phyloP scores from a whole-genome alignment of 2,888 invertebrate species.

The Tribolium freemani region DNA sequence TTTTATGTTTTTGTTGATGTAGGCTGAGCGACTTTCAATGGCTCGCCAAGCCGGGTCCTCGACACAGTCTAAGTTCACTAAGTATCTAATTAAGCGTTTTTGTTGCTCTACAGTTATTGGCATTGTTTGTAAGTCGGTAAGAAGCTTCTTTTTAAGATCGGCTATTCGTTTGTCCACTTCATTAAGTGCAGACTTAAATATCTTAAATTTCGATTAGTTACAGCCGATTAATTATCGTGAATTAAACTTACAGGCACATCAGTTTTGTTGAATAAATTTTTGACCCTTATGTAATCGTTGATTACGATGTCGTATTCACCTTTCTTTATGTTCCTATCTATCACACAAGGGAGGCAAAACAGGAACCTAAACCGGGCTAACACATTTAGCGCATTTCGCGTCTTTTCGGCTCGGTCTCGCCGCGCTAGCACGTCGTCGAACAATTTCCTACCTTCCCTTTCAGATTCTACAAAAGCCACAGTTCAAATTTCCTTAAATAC shows the following conservation, averaged over 20 bases:
- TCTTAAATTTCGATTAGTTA: constrained; percentile 65
- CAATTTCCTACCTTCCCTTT: constrained; percentile 90
- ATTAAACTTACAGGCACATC: constrained; percentile 80
- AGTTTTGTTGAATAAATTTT: constrained; percentile 94
- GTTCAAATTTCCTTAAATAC: neutral
- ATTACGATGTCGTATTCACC: constrained; percentile 98
- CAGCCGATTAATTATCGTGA: neutral
- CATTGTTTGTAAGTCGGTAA: constrained; percentile 88
- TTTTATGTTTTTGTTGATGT: constrained; percentile 78
- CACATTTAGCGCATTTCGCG: constrained; percentile 93
- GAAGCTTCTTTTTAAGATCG: constrained; percentile 84
- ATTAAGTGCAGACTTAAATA: constrained; percentile 88
- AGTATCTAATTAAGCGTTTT: constrained; percentile 90
- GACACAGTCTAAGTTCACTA: constrained; percentile 80
- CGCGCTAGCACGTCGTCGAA: constrained; percentile 93
- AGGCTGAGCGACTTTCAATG: constrained; percentile 86
- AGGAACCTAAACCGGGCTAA: constrained; percentile 95
- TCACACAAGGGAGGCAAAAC: constrained; percentile 94
- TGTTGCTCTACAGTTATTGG: constrained; percentile 95
- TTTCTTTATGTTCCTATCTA: constrained; percentile 92
- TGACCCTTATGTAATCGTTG: constrained; percentile 96
- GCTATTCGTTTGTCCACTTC: constrained; percentile 93
- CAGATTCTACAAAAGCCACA: constrained; percentile 77
- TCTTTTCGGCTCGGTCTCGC: constrained; percentile 96
- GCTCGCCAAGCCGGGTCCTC: constrained; percentile 98